A percentile compares a stretch with the other conserved stretches of the same genome.
phyloP scores from a whole-genome alignment of 2,888 invertebrate genomes.

The Amiota minor region DNA sequence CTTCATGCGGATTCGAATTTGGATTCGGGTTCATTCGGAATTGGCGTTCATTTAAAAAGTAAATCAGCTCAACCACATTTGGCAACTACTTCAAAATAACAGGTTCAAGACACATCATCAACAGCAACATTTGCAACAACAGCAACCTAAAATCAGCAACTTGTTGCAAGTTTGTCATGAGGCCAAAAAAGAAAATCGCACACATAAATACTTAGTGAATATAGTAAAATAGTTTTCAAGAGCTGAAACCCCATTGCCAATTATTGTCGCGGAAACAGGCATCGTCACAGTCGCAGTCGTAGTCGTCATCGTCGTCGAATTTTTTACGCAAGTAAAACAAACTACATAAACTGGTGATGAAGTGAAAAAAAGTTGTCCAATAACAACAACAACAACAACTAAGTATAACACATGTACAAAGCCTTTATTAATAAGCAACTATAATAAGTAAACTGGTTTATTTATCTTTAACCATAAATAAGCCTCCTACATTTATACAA shows the following conservation, averaged over 20 bases:
- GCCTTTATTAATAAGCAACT: not conserved
- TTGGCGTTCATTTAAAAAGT: not conserved
- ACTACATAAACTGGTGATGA: not conserved
- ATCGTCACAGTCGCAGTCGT: slow-evolving; percentile 32
- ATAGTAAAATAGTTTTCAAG: not conserved
- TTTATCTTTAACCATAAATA: slow-evolving; percentile 38
- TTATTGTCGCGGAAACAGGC: slow-evolving; percentile 58
- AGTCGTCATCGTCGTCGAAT: slow-evolving; percentile 41
- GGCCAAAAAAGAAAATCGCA: slow-evolving; percentile 1
- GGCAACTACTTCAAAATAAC: slow-evolving; percentile 1
- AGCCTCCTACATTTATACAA: too few species aligned
- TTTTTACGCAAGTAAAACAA: slow-evolving; percentile 13
- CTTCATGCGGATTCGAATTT: too few species aligned
- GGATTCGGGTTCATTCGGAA: too few species aligned
- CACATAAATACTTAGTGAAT: slow-evolving; percentile 42
- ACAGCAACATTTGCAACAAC: not conserved
- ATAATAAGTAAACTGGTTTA: slow-evolving; percentile 59
- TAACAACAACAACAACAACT: slow-evolving; percentile 25
- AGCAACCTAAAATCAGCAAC: not conserved
- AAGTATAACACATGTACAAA: not conserved
- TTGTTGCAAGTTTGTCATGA: slow-evolving; percentile 2
- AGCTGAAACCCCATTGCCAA: slow-evolving; percentile 30
- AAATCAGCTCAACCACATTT: slow-evolving; percentile 34
- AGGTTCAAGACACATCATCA: slow-evolving; percentile 16
- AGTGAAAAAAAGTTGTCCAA: not conserved